These are phyloP conservation scores for Myotis findleyi DNA, from an alignment of 2,797 vertebrate genomes.

Conservation along the genomic window DNA sequence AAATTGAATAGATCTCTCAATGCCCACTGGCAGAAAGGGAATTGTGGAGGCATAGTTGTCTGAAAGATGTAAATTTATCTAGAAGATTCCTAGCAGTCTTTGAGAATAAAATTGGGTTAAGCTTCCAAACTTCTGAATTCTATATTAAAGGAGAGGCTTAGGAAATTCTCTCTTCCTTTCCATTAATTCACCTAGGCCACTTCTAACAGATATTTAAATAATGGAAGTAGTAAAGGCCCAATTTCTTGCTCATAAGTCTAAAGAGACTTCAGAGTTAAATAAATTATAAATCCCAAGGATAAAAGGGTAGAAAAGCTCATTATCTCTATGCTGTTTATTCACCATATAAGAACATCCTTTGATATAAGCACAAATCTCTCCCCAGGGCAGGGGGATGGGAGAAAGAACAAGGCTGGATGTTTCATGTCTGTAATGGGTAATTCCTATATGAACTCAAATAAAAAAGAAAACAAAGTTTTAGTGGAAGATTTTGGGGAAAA, in stretches of 20 bases:
- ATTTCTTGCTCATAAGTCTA: conserved; percentile 27
- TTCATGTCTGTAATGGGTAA: conserved; percentile 13
- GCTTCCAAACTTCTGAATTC: conserved; percentile 32
- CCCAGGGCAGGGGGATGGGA: background rate
- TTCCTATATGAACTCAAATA: conserved; percentile 23
- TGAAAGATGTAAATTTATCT: background rate
- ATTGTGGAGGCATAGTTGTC: background rate
- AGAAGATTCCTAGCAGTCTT: background rate
- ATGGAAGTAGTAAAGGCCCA: background rate
- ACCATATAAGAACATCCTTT: conserved; percentile 22
- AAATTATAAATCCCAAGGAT: conserved; percentile 33
- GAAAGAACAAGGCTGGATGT: background rate
- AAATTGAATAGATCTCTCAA: background rate
- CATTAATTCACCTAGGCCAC: background rate
- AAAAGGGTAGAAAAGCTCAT: conserved; percentile 53
- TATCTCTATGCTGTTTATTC: conserved; percentile 50
- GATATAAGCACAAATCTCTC: background rate
- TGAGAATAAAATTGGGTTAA: conserved; percentile 47
- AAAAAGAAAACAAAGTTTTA: background rate
- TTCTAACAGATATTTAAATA: conserved; percentile 58
- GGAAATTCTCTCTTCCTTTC: conserved; percentile 6
- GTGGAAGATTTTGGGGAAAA: background rate
- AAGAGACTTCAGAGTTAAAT: conserved; percentile 50
- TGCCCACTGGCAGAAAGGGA: background rate
- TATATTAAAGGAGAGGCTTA: background rate